Base-by-base conservation (phyloP, 2,797 vertebrate genomes). In the Hozukius guyotensis region DNA sequence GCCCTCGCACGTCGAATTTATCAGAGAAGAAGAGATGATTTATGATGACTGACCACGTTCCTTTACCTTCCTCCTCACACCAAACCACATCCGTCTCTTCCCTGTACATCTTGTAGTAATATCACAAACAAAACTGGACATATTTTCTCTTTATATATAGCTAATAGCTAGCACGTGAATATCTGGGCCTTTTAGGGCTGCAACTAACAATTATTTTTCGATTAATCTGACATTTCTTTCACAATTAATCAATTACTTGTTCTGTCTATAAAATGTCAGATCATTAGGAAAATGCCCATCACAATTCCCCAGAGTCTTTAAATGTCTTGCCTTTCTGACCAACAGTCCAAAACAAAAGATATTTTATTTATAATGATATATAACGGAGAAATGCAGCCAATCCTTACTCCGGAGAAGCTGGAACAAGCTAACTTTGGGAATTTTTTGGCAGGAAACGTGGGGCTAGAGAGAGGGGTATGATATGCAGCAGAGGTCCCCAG, bases 11-110 rank as follows among this genome's bases (percentile, higher is more conserved):
- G 18, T 70, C 25, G 20, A 52, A 61, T 0, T n/a, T 22, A 24
- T 31, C 49, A 36, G 36, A 22, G n/a, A 24, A 72, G n/a, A 77
- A 70, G 34, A 61, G 38, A 3, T 34, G 3, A 80, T 78, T 83
- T 42, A 75, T 34, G 53, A 63, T 25, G 4, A 27, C 13, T 24
- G 9, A 77, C n/a, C 32, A 32, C 69, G 46, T 29, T 11, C 27
- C 12, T 25, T 42, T 53, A 20, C 14, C 36, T 38, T 53, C 5
- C 22, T 68, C 1, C 29, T 80, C 65, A 71, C 20, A 25, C 52
- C 52, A 56, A 24, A 53, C 12, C 52, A 71, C 74, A 70, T 64
- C 31, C 46, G 31, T 32, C 8, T 62, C 29, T 24, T 61, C 5
- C 24, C 18, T 5, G 36, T 52, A 66, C 49, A 63, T 53, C 20